Base-by-base conservation (phyloP, 2,888 invertebrate genomes). In the Campoletis raptor region DNA sequence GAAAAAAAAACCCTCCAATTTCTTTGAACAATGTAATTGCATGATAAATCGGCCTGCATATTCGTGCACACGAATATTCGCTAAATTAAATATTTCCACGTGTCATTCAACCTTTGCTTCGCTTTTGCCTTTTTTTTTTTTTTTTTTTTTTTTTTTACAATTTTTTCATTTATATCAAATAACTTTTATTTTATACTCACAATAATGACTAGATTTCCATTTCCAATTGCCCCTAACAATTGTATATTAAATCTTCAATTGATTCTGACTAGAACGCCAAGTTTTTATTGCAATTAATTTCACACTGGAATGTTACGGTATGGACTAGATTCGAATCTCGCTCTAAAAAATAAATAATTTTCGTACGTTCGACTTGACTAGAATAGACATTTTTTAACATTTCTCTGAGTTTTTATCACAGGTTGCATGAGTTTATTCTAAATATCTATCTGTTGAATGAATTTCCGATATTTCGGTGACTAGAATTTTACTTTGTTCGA, bases 31-130 rank as follows among this genome's bases (percentile, higher is more conserved):
- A 81, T 83, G 66, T 45, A 92, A 94, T 94, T 94, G 94, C 94
- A 94, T 92, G 91, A 87, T 83, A 83, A 88, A 88, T 87, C 92
- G 94, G 94, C 94, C 94, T 94, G 94, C 94, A 90, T 92, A 90
- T 88, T 82, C 89, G 81, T 82, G 24, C 40, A n/a, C 36, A 24
- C 85, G 78, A 83, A 80, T 78, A 79, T 81, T 85, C 82, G 77
- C 64, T 88, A 82, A 80, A 73, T 79, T 73, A 72, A 57, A 70
- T 40, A 66, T 61, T 64, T 72, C 36, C 24, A 79, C 66, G 6
- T 48, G 48, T 48, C 6, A 15, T 15, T n/a, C 7, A 6, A 48
- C 6, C 48, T 48, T 48, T 48, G 48, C 18, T 48, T 15, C 48
- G n/a, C 48, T 48, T 48, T 48, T n/a, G 5, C 18, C 3, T 48